Evolutionary conservation across 1,140 invertebrate species (phyloP).

Genomic region (Choristoneura fumiferana): DNA sequence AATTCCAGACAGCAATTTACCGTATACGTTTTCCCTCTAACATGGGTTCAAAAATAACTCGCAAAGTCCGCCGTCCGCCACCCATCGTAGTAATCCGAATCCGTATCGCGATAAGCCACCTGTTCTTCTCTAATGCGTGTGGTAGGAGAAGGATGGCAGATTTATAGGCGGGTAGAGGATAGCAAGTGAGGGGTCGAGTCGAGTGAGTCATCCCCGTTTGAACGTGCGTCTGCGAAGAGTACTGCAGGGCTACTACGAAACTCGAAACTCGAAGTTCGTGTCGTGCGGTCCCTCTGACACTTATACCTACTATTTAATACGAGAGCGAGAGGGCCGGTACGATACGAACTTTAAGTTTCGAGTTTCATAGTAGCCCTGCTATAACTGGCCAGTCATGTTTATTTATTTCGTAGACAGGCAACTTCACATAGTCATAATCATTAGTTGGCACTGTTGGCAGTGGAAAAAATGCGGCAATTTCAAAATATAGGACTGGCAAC

Average conservation of each 20-base stretch:
- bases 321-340: too few species aligned
- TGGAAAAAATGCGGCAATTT: too few species aligned
- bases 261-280: too few species aligned
- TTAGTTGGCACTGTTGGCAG: too few species aligned
- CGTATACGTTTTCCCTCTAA: constrained; percentile 14
- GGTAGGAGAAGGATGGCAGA: background rate
- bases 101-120: constrained; percentile 5
- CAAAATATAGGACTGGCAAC: too few species aligned
- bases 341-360: too few species aligned
- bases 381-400: background rate
- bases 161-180: background rate
- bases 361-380: too few species aligned
- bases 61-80: constrained; percentile 16
- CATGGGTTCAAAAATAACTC: constrained; percentile 9
- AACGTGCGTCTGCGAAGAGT: background rate
- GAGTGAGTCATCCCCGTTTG: constrained; percentile 3
- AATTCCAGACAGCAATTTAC: constrained; percentile 4
- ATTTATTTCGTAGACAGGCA: too few species aligned
- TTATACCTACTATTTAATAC: too few species aligned
- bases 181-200: constrained; percentile 6
- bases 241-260: too few species aligned
- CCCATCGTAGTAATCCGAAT: constrained; percentile 16
- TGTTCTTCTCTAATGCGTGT: background rate
- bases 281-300: too few species aligned
- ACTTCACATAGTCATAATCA: too few species aligned